phyloP scores from a whole-genome alignment of 2,113 vertebrate species.

The Caranx melampygus region DNA sequence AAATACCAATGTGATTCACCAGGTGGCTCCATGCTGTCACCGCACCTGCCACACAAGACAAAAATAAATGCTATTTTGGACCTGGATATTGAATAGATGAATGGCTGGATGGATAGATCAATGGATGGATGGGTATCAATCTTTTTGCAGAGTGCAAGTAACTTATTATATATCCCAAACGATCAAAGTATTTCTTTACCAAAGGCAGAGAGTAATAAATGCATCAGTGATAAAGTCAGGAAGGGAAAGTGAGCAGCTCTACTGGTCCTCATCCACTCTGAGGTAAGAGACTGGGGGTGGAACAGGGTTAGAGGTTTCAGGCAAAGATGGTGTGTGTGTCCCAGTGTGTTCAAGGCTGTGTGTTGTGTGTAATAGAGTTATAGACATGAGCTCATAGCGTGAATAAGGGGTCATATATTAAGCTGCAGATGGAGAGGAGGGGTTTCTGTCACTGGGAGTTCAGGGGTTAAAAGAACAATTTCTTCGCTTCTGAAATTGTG shows the following conservation, averaged over 20 bases:
- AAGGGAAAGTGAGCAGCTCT: not conserved
- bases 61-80: too few relatives aligned
- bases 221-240: not conserved
- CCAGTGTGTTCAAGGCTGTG: conserved; percentile 9
- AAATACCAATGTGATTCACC: too few relatives aligned
- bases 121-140: not conserved
- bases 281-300: conserved; percentile 9
- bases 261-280: conserved; percentile 19
- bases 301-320: conserved; percentile 37
- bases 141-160: not conserved
- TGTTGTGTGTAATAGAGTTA: conserved; percentile 26
- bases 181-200: conserved; percentile 23
- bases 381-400: conserved; percentile 46
- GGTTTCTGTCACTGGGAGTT: conserved; percentile 23
- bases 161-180: not conserved
- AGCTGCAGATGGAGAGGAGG: conserved; percentile 33
- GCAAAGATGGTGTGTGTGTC: not conserved
- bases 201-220: not conserved
- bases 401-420: conserved; percentile 48
- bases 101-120: not conserved
- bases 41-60: too few relatives aligned
- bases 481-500: conserved; percentile 42
- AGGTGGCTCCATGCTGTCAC: too few relatives aligned
- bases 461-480: conserved; percentile 50
- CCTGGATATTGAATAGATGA: not conserved